phyloP scores from a whole-genome alignment of 1,140 invertebrate species.

The Dreissena polymorpha region DNA sequence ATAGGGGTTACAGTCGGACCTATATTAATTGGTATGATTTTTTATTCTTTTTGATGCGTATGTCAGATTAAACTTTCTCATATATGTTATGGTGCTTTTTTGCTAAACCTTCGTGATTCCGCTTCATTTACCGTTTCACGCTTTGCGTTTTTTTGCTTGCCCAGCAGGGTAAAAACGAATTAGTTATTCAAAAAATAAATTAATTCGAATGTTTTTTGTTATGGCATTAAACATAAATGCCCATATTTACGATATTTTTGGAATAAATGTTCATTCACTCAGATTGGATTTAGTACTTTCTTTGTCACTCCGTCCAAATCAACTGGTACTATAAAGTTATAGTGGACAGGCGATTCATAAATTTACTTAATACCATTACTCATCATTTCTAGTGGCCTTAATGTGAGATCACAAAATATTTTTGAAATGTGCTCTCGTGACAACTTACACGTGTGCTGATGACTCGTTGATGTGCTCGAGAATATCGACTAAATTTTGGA shows the following conservation, averaged over 20 bases:
- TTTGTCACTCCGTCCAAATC: too few species aligned
- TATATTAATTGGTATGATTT: slow-evolving; percentile 13
- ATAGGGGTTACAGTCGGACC: slow-evolving; percentile 28
- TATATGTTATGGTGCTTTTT: not conserved
- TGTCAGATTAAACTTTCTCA: not conserved
- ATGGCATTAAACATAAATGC: too few species aligned
- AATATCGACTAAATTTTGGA: not conserved
- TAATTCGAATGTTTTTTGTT: too few species aligned
- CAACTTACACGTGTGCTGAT: not conserved
- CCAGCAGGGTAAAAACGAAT: not conserved
- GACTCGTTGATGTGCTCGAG: not conserved
- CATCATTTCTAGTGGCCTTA: not conserved
- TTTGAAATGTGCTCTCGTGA: not conserved
- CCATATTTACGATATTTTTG: too few species aligned
- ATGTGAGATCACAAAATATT: not conserved
- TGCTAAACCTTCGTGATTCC: not conserved
- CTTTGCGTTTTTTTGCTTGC: not conserved
- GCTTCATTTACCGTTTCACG: not conserved
- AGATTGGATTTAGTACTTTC: too few species aligned
- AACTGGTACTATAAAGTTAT: not conserved
- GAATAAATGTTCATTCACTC: too few species aligned
- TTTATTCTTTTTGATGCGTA: not conserved
- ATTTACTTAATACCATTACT: not conserved
- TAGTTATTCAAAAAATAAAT: not conserved
- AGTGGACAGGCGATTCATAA: not conserved